Evolutionary conservation across 1,140 invertebrate species (phyloP).

Genomic region (Caenorhabditis brenneri): DNA sequence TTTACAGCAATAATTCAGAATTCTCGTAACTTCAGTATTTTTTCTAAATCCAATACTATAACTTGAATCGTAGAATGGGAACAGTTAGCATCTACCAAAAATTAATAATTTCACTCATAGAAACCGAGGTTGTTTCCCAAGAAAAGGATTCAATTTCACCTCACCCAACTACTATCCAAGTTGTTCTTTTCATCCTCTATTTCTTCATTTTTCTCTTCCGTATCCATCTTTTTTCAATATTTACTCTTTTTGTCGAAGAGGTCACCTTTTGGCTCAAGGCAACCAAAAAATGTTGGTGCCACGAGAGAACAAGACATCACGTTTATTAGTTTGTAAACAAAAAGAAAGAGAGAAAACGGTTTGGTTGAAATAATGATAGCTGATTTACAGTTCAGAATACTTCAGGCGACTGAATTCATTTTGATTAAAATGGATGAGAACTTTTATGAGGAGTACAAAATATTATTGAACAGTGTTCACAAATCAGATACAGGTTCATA

Average conservation of each 20-base stretch:
- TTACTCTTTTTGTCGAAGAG: slow-evolving; percentile 25
- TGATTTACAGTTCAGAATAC: too few relatives aligned
- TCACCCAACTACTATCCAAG: too few relatives aligned
- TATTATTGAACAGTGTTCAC: too few relatives aligned
- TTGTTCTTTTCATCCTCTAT: not conserved
- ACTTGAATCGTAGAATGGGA: too few relatives aligned
- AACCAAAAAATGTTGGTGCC: slow-evolving; percentile 1
- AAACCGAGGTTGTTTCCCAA: not conserved
- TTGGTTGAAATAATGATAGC: too few relatives aligned
- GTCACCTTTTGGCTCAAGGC: slow-evolving; percentile 12
- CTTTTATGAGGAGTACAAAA: not conserved
- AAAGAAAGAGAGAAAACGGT: not conserved
- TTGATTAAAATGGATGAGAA: not conserved
- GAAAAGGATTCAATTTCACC: slow-evolving; percentile 36
- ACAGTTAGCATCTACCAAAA: not conserved
- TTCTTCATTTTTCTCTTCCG: not conserved
- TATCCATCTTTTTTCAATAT: slow-evolving; percentile 16
- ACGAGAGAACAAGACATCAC: slow-evolving; percentile 2
- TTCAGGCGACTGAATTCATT: not conserved
- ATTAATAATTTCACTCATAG: not conserved
- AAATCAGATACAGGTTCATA: too few relatives aligned
- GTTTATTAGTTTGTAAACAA: slow-evolving; percentile 38
- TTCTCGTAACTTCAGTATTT: too few relatives aligned
- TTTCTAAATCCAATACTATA: too few relatives aligned
- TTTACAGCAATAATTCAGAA: too few relatives aligned